Percentiles rank a stretch among this genome's conserved stretches.
Conservation (phyloP, 2,113 vertebrate genomes). For the Bos indicus region DNA sequence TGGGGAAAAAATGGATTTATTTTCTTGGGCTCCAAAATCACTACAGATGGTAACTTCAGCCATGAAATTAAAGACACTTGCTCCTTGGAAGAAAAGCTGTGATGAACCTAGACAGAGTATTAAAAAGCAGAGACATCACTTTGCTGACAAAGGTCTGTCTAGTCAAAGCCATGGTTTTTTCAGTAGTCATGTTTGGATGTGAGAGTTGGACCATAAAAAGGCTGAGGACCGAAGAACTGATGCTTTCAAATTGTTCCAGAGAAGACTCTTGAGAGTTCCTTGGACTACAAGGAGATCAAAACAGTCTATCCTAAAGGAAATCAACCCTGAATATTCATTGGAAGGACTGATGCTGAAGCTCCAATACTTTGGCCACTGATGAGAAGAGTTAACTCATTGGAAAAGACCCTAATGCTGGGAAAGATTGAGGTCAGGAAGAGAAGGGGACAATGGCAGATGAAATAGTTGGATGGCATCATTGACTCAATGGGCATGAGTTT, state of each 20-base stretch:
- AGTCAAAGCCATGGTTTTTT: background rate
- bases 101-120: background rate
- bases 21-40: background rate
- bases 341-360: background rate
- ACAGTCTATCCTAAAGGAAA: background rate
- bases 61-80: background rate
- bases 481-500: background rate
- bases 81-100: background rate
- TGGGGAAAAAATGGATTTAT: background rate
- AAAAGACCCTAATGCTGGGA: background rate
- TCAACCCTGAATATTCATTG: background rate
- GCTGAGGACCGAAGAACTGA: rapidly evolving
- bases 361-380: background rate
- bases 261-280: background rate
- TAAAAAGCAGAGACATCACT: background rate
- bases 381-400: background rate
- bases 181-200: background rate
- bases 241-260: background rate
- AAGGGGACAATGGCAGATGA: background rate
- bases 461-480: background rate
- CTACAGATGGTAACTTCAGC: background rate
- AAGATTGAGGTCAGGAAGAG: background rate
- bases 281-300: background rate
- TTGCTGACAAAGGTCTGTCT: background rate
- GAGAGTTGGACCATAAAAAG: background rate